Evolutionary conservation across 2,888 invertebrate genomes (phyloP), one percentile per base, ranked within the genome.

Genomic region (Aphrophora alni): DNA sequence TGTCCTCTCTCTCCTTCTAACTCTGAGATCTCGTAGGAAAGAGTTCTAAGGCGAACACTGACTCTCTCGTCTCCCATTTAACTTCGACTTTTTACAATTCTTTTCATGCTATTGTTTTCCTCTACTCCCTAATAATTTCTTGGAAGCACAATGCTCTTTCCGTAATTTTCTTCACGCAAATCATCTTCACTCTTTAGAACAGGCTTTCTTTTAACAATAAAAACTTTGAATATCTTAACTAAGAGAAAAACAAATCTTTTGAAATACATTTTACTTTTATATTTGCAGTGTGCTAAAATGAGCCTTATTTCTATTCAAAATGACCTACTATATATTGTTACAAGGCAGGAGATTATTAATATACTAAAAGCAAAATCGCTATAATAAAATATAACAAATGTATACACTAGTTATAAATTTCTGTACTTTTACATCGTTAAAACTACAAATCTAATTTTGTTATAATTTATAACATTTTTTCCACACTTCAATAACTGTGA

Each of bases 21-120:
- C 59, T 59, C 59, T 4, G 59, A 59, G 59, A 59, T 59, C 59
- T 21, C n/a, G 59, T 59, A 59, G 59, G 59, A 59, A 59, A 59
- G 33, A 33, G 33, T 33, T 33, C 33, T 33, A 33, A 33, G 8
- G 59, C 59, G 59, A n/a, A 14, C 59, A 21, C 59, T 59, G 59
- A 21, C n/a, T 59, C 59, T 59, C 59, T 21, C 10, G 44, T 14
- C 44, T 21, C 59, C 59, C 21, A 59, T 59, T 59, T 59, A 59
- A 59, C 59, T 59, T 59, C 59, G 59, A 59, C 59, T 59, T 59
- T 59, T 59, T 59, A 14, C 59, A 59, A 21, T 59, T 59, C 59
- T 59, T 59, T 59, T 59, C 59, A 59, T 59, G 21, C 59, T 59
- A 59, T 59, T 59, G 59, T 59, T 59, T 59, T 59, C 59, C 14